These are phyloP conservation scores for Prunella himalayana DNA, from an alignment of 2,113 vertebrate genomes.

Conservation along the genomic window DNA sequence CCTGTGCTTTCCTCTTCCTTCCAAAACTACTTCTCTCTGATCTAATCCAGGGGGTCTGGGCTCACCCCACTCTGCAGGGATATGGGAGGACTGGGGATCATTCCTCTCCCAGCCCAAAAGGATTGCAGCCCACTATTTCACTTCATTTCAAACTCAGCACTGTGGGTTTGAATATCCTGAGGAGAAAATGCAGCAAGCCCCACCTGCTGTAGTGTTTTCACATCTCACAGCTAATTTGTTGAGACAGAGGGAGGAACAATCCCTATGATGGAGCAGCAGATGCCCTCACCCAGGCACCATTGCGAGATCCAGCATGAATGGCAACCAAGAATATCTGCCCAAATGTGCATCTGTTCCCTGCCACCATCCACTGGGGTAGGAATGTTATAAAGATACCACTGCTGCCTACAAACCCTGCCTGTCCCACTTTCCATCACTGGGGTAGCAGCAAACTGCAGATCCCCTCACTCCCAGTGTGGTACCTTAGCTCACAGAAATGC, in stretches of 20 bases:
- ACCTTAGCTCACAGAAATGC: background rate
- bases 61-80: background rate
- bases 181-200: background rate
- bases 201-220: background rate
- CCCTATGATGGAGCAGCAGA: background rate
- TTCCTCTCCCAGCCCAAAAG: background rate
- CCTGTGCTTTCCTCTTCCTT: background rate
- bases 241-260: background rate
- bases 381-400: background rate
- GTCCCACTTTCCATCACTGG: background rate
- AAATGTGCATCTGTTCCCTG: background rate
- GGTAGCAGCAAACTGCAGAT: background rate
- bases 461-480: rapidly evolving
- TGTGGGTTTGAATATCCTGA: background rate
- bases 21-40: constrained; percentile 10
- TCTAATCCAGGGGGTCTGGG: background rate
- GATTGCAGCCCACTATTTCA: background rate
- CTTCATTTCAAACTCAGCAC: background rate
- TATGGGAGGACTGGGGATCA: background rate
- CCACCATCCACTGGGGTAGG: background rate
- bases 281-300: background rate
- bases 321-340: background rate
- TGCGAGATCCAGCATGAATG: background rate
- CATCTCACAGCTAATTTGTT: background rate
- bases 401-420: background rate